A percentile compares a stretch with the other conserved stretches of the same genome.
Evolutionary conservation across 1,140 invertebrate species (phyloP).

Genomic region (Neodiprion virginianus): DNA sequence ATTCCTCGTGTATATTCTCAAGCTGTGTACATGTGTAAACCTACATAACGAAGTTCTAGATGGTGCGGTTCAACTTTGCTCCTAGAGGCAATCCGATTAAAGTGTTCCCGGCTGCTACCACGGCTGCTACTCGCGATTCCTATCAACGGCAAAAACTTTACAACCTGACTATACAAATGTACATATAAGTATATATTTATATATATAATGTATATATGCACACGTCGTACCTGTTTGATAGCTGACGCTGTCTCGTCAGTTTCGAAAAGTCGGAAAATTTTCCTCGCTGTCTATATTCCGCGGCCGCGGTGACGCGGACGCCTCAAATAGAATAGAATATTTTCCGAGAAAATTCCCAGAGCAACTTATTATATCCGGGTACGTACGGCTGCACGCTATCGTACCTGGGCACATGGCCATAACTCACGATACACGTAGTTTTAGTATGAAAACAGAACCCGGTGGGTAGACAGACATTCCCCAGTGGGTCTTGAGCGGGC

Average conservation of each 20-base stretch:
- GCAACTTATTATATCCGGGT: conserved; percentile 48
- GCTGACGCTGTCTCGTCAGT: too few relatives aligned
- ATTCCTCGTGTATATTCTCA: not conserved
- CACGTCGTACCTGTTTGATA: too few relatives aligned
- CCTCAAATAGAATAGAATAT: conserved; percentile 40
- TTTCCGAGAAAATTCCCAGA: conserved; percentile 37
- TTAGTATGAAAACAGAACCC: not conserved
- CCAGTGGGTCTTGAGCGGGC: not conserved
- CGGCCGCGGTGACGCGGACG: conserved; percentile 11
- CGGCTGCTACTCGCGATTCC: too few relatives aligned
- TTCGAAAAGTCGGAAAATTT: too few relatives aligned
- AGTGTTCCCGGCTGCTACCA: not conserved
- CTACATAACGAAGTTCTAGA: too few relatives aligned
- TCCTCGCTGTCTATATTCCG: too few relatives aligned
- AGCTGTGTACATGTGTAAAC: not conserved
- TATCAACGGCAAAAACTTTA: too few relatives aligned
- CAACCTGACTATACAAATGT: too few relatives aligned
- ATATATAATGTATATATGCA: too few relatives aligned
- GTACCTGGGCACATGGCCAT: not conserved
- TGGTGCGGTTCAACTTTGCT: not conserved
- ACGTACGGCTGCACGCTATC: conserved; percentile 26
- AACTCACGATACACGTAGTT: not conserved
- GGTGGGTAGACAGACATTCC: not conserved
- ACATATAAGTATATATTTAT: too few relatives aligned
- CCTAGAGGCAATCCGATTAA: not conserved